Evolutionary conservation across 2,113 vertebrate genomes (phyloP).

Genomic region (Bubalus kerabau): DNA sequence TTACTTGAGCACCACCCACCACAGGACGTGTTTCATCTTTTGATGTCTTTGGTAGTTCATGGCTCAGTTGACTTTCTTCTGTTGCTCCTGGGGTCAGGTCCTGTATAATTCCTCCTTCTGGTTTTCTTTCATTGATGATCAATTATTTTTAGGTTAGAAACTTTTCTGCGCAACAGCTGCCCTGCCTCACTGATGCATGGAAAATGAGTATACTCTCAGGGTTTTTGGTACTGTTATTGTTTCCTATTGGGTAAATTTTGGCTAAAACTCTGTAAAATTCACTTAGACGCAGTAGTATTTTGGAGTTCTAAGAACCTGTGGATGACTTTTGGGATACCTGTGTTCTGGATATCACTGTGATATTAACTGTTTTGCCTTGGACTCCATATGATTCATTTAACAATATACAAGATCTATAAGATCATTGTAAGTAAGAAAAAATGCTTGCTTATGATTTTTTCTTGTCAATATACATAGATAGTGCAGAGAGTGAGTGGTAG

Average conservation of each 20-base stretch:
- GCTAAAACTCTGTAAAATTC: neutral
- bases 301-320: neutral
- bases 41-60: rapidly evolving
- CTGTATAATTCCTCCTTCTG: neutral
- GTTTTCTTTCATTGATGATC: neutral
- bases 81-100: neutral
- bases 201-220: neutral
- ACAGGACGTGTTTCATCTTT: rapidly evolving
- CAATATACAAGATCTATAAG: neutral
- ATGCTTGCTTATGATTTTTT: neutral
- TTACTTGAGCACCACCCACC: too few relatives aligned
- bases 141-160: neutral
- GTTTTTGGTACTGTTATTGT: neutral
- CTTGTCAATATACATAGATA: neutral
- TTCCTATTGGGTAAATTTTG: neutral
- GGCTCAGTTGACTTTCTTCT: neutral
- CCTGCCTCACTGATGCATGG: neutral
- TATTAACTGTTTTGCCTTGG: neutral
- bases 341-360: neutral
- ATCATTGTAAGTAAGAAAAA: neutral
- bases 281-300: neutral
- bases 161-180: neutral
- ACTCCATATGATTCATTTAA: neutral
- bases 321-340: neutral
- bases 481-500: neutral